These are phyloP conservation scores for Strix occidentalis DNA, from an alignment of 2,797 vertebrate genomes.

Conservation along the genomic window DNA sequence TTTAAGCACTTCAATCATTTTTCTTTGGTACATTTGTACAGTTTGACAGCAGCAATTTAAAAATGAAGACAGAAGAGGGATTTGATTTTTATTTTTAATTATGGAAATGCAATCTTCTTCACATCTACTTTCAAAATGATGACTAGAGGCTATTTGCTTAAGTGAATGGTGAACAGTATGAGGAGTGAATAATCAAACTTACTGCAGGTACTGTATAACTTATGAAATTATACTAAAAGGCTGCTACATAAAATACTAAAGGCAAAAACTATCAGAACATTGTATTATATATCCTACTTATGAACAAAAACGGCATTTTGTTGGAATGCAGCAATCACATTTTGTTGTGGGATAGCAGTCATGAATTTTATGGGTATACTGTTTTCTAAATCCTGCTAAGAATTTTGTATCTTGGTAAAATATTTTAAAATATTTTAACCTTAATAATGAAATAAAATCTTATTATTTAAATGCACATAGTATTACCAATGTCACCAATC, in stretches of 20 bases:
- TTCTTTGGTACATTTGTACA: constrained; percentile 10
- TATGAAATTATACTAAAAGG: neutral
- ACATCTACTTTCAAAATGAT: constrained; percentile 4
- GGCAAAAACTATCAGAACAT: neutral
- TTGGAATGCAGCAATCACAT: neutral
- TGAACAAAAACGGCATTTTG: neutral
- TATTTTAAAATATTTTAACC: neutral
- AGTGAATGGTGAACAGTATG: constrained; percentile 18
- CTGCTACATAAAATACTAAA: neutral
- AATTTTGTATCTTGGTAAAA: neutral
- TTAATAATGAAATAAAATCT: neutral
- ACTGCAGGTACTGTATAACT: neutral
- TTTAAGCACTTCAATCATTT: neutral
- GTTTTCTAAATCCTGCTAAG: neutral
- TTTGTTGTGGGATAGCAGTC: neutral
- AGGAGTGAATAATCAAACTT: constrained; percentile 31
- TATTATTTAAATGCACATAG: neutral
- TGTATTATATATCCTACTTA: neutral
- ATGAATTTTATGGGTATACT: neutral
- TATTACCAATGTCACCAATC: neutral
- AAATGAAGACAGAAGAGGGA: neutral
- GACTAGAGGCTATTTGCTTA: constrained; percentile 43
- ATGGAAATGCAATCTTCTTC: neutral
- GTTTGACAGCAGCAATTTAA: constrained; percentile 24
- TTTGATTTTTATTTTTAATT: constrained; percentile 3